phyloP scores from a whole-genome alignment of 2,888 invertebrate species.

The Hirtodrosophila cameraria region DNA sequence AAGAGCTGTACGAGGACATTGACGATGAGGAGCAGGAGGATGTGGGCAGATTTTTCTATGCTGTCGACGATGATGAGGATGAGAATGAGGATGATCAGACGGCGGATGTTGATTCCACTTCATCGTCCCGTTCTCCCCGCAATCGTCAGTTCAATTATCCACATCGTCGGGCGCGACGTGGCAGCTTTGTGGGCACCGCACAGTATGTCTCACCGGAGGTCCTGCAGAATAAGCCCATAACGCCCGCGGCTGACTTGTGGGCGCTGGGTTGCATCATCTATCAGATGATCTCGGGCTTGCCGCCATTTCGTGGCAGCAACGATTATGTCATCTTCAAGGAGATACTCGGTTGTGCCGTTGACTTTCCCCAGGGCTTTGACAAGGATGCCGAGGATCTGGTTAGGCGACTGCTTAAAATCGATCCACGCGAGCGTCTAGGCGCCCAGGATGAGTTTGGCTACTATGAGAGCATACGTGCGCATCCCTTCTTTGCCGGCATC shows the following conservation, averaged over 20 bases:
- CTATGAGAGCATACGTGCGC: slow-evolving; percentile 93
- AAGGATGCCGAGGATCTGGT: slow-evolving; percentile 94
- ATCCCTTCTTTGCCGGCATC: slow-evolving; percentile 93
- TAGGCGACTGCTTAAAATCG: slow-evolving; percentile 91
- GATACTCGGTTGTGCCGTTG: slow-evolving; percentile 94
- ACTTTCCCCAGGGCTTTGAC: slow-evolving; percentile 96
- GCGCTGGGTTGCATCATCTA: slow-evolving; percentile 98
- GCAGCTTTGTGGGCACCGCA: slow-evolving; percentile 98
- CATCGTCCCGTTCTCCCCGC: slow-evolving; percentile 42
- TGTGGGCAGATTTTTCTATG: slow-evolving; percentile 17
- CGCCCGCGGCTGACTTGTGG: slow-evolving; percentile 96
- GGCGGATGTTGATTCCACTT: slow-evolving; percentile 22
- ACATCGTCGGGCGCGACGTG: slow-evolving; percentile 84
- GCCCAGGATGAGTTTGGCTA: slow-evolving; percentile 88
- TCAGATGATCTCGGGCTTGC: slow-evolving; percentile 97
- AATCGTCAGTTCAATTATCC: slow-evolving; percentile 52
- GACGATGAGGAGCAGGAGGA: slow-evolving; percentile 59
- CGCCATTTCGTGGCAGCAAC: slow-evolving; percentile 95
- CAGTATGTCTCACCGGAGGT: slow-evolving; percentile 99
- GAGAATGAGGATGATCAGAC: slow-evolving; percentile 43
- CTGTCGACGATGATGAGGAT: slow-evolving; percentile 37
- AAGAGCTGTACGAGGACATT: slow-evolving; percentile 51
- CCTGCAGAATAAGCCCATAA: slow-evolving; percentile 90
- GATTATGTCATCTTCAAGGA: slow-evolving; percentile 99
- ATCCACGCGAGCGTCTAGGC: slow-evolving; percentile 92